A percentile compares a stretch with the other conserved stretches of the same genome.
phyloP scores from a whole-genome alignment of 2,113 vertebrate genomes.

The Dipodomys stephensi region DNA sequence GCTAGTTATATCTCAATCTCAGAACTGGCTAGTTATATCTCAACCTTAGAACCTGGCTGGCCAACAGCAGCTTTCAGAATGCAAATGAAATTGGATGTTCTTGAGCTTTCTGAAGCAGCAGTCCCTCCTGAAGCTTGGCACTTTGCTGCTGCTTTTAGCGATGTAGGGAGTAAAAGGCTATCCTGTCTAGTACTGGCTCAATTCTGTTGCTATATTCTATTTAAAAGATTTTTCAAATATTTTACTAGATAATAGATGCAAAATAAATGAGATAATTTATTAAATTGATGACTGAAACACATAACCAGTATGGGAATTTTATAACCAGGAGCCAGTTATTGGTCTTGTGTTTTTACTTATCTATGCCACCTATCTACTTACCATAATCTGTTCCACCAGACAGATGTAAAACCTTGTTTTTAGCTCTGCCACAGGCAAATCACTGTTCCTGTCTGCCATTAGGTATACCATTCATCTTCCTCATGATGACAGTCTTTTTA shows the following conservation, averaged over 20 bases:
- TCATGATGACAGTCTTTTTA: background rate
- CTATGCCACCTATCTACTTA: too few relatives aligned
- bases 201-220: background rate
- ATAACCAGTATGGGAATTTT: background rate
- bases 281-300: background rate
- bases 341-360: background rate
- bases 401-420: background rate
- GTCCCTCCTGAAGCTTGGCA: too few relatives aligned
- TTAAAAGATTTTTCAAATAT: background rate
- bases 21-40: too few relatives aligned
- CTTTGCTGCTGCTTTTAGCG: too few relatives aligned
- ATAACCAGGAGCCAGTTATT: background rate
- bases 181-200: background rate
- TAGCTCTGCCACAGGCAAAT: background rate
- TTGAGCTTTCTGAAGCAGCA: too few relatives aligned
- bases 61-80: too few relatives aligned
- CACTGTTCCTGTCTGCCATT: background rate
- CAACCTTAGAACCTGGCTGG: too few relatives aligned
- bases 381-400: background rate
- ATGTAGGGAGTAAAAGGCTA: too few relatives aligned
- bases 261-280: conserved; percentile 46
- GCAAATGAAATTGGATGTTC: too few relatives aligned
- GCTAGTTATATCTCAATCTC: too few relatives aligned
- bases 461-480: background rate
- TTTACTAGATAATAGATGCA: background rate